Evolutionary conservation across 2,113 vertebrate genomes (phyloP).

Genomic region (Potamarius usumacintae): DNA sequence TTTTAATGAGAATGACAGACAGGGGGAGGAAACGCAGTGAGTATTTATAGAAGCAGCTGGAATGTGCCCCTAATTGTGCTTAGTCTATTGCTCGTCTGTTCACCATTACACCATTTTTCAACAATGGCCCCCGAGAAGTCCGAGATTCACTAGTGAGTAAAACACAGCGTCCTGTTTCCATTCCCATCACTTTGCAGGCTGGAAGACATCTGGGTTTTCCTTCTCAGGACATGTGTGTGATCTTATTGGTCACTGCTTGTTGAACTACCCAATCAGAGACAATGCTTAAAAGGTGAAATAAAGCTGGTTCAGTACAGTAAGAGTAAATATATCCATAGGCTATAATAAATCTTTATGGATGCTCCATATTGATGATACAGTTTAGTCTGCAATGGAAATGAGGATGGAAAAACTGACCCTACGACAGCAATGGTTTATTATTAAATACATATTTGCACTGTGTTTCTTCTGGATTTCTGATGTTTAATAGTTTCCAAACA

Average conservation of each 20-base stretch:
- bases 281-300: neutral
- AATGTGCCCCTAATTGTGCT: constrained; percentile 91
- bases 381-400: neutral
- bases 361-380: neutral
- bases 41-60: constrained; percentile 92
- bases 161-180: constrained; percentile 41
- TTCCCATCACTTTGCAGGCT: constrained; percentile 21
- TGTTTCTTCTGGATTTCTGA: constrained; percentile 8
- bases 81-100: constrained; percentile 87
- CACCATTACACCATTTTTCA: constrained; percentile 72
- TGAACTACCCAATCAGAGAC: neutral
- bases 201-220: constrained; percentile 35
- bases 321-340: neutral
- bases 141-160: constrained; percentile 42
- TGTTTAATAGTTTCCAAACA: constrained; percentile 21
- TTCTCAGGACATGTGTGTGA: constrained; percentile 4
- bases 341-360: constrained; percentile 10
- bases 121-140: constrained; percentile 48
- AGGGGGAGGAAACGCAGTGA: constrained; percentile 79
- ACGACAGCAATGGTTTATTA: constrained; percentile 3
- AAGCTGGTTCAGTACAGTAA: neutral
- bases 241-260: constrained; percentile 22
- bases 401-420: constrained; percentile 6
- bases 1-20: constrained; percentile 90
- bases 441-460: constrained; percentile 6